Evolutionary conservation across 2,113 vertebrate species (phyloP).

Genomic region (Camelus bactrianus): DNA sequence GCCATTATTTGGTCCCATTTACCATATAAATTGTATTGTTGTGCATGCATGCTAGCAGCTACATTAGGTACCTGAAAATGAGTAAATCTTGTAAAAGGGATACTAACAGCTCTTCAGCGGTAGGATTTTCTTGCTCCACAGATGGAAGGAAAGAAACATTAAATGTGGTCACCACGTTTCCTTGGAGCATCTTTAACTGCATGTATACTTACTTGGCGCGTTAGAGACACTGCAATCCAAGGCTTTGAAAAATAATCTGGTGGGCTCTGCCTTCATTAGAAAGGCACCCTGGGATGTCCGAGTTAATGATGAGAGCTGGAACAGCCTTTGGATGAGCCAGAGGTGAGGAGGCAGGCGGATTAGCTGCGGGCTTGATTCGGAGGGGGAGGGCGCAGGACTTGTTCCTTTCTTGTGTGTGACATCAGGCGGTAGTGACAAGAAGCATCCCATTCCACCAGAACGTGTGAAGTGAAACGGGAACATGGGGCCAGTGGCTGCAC

Average conservation of each 20-base stretch:
- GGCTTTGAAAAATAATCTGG: conserved; percentile 45
- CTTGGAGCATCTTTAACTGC: conserved; percentile 77
- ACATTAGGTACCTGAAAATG: conserved; percentile 91
- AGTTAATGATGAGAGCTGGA: conserved; percentile 58
- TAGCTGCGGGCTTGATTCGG: conserved; percentile 17
- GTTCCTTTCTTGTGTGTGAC: not conserved
- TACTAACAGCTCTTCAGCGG: conserved; percentile 87
- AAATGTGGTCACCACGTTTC: conserved; percentile 76
- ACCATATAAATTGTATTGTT: conserved; percentile 95
- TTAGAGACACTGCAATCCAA: conserved; percentile 56
- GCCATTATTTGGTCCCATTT: conserved; percentile 93
- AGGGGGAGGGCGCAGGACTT: conserved; percentile 54
- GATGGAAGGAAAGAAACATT: conserved; percentile 75
- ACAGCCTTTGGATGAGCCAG: conserved; percentile 71
- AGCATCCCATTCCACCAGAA: not conserved
- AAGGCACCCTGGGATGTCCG: conserved; percentile 78
- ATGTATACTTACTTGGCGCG: conserved; percentile 30
- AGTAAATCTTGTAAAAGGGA: conserved; percentile 92
- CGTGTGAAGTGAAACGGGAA: conserved; percentile 68
- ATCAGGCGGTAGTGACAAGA: not conserved
- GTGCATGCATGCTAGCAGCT: conserved; percentile 91
- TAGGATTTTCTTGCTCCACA: conserved; percentile 82
- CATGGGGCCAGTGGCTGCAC: conserved; percentile 42
- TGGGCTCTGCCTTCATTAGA: conserved; percentile 76
- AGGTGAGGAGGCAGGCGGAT: conserved; percentile 61